Base-by-base conservation (phyloP, 2,113 vertebrate species). In the Stomatorhinus ivindoensis region DNA sequence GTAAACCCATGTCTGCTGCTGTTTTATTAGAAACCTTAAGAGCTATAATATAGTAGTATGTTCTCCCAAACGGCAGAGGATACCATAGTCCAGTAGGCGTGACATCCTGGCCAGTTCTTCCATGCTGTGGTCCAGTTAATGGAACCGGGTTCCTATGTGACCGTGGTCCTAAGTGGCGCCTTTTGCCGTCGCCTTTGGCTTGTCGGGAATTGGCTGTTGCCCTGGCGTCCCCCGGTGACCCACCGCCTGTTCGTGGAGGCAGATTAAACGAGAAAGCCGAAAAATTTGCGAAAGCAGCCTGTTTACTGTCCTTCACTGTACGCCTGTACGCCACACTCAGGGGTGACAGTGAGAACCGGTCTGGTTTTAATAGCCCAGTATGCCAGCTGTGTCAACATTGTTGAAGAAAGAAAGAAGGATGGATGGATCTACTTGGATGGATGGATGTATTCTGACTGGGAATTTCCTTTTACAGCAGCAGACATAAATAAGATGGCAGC, bases 121-220 rank as follows among this genome's bases (percentile, higher is more conserved):
- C 83, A 53, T 42, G 69, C 47, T 19, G 51, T 87, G 87, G 65
- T 58, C 65, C 80, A 89, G 85, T 88, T 58, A 86, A 87, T 87
- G 51, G 89, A 87, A 82, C n/a, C 69, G 2, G 48, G 24, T 39
- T 46, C 31, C 44, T 44, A 48, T 50, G 48, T 51, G 39, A 87
- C 61, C 31, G 35, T 39, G 86, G 39, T 83, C 88, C 88, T 89
- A 21, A 89, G 90, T 42, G 88, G 42, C 48, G 87, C 42, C 87
- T 87, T 87, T 55, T 17, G 42, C 82, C 47, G 15, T 89, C n/a
- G n/a, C 85, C 87, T 88, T 73, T 73, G 10, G 65, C 13, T 39
- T 51, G 13, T 83, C 50, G 53, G 44, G 13, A 46, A 13, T 24
- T 50, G 47, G 51, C 51, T 17, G 39, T 15, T 42, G 53, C 69